phyloP scores from a whole-genome alignment of 2,113 vertebrate genomes.

The Syngnathus typhle region DNA sequence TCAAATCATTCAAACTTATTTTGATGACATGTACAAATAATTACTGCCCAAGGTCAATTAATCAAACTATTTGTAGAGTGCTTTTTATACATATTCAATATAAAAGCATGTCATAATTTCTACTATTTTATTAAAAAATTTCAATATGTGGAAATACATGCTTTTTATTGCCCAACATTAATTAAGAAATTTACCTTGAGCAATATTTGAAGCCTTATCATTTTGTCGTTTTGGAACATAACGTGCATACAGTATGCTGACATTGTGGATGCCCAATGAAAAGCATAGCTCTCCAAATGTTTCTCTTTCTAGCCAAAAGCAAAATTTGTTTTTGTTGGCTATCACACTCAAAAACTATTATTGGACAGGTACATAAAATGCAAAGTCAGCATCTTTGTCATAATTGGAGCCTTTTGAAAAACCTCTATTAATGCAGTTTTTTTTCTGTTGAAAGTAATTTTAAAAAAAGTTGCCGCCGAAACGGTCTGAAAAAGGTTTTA shows the following conservation, averaged over 20 bases:
- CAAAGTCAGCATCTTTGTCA: background rate
- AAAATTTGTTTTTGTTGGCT: background rate
- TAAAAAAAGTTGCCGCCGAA: background rate
- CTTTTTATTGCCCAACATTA: background rate
- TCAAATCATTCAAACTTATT: conserved; percentile 38
- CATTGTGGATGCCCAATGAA: background rate
- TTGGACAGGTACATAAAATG: background rate
- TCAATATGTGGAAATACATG: background rate
- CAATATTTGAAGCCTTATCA: background rate
- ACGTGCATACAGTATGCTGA: background rate
- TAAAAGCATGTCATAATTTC: background rate
- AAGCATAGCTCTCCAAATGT: background rate
- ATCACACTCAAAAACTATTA: background rate
- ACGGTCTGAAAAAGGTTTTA: too few relatives aligned
- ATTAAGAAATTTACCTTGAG: background rate
- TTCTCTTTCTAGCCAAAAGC: background rate
- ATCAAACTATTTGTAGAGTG: too few relatives aligned
- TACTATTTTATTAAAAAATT: background rate
- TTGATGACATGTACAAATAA: conserved; percentile 7
- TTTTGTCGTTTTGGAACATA: background rate
- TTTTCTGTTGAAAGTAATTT: background rate
- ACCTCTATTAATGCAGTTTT: background rate
- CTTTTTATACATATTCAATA: too few relatives aligned
- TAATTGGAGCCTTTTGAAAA: background rate
- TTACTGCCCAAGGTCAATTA: background rate